Evolutionary conservation across 2,888 invertebrate species (phyloP), one percentile per base, ranked within the genome.

Genomic region (Tetranychus truncatus): DNA sequence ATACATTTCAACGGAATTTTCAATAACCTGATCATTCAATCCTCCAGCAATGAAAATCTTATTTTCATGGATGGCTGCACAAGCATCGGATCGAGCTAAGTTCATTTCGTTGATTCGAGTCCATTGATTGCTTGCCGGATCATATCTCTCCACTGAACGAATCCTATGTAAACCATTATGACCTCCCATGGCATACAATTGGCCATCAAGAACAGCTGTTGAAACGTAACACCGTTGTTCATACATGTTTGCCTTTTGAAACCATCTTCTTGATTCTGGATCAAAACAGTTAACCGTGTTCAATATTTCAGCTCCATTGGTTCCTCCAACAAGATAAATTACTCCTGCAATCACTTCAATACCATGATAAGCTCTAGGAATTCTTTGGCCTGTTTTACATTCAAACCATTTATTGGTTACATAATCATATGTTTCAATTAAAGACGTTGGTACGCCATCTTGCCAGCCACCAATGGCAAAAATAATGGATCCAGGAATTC

Each of bases 11-110:
- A 87, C 89, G 0, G 89, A 88, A 79, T 86, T 87, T 79, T 91
- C 85, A 20, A 91, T 89, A 79, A 89, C 88, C 78, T 87, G 86
- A 0, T 91, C 91, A 80, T 90, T 89, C 83, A 91, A 91, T 24
- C 91, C 91, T 11, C 91, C 91, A 21, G 88, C 89, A 74, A 91
- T 87, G 82, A 89, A 90, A 79, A 91, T 87, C 86, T 87, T 77
- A 87, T 82, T 87, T 34, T 87, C 84, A 1, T 89, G 82, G 0
- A 87, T 86, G 0, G 88, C 88, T 0, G 90, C 89, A 77, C 89
- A 89, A 1, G 91, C 91, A 80, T 91, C 91, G 0, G 90, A 91
- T 11, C 91, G 84, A 80, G 87, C 87, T 76, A 80, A 78, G 84
- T 73, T 87, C 89, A 81, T 87, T 85, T 81, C 79, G 7, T 80